Conservation (phyloP, 1,140 invertebrate genomes). For the Trichonephila clavata region DNA sequence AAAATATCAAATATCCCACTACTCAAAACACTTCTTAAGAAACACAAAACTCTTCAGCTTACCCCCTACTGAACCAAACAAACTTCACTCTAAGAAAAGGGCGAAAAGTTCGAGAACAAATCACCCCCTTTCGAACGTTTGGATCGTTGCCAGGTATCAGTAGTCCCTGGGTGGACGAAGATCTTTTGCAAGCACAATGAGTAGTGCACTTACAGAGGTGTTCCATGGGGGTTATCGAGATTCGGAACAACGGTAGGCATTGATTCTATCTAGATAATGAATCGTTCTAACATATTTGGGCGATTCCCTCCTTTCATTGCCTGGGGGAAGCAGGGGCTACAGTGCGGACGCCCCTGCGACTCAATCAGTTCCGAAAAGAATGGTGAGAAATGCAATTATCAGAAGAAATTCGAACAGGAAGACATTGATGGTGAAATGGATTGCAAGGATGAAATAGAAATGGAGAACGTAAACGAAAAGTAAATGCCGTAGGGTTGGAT, state of each 20-base stretch:
- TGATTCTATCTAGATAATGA: conserved; percentile 60
- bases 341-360: neutral
- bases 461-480: neutral
- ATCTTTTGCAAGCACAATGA: conserved; percentile 55
- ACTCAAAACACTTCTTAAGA: too few relatives aligned
- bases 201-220: conserved; percentile 38
- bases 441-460: neutral
- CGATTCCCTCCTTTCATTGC: conserved; percentile 29
- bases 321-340: neutral
- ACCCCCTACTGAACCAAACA: neutral
- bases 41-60: too few relatives aligned
- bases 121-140: neutral
- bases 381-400: conserved; percentile 16
- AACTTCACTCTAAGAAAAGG: neutral
- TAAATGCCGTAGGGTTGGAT: too few relatives aligned
- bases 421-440: neutral
- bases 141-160: conserved; percentile 31
- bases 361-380: conserved; percentile 39
- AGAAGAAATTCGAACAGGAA: conserved; percentile 29
- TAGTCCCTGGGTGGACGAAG: conserved; percentile 16
- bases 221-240: conserved; percentile 32
- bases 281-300: conserved; percentile 49
- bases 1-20: too few relatives aligned
- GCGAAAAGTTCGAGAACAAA: neutral
- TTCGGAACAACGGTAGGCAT: conserved; percentile 32